phyloP scores from a whole-genome alignment of 2,888 invertebrate species.

The Drosophila bunnanda region DNA sequence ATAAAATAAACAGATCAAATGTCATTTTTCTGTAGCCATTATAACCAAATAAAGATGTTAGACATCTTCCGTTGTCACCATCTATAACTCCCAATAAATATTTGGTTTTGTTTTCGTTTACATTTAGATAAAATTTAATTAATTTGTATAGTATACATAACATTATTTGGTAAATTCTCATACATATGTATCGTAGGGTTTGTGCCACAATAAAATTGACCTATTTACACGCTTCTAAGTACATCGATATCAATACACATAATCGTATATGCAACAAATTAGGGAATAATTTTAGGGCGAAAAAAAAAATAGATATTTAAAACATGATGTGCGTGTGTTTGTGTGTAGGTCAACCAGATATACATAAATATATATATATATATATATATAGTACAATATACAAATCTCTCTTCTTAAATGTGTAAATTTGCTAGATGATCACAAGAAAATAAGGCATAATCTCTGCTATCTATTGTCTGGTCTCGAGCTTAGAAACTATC shows the following conservation, averaged over 20 bases:
- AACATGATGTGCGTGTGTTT: slow-evolving; percentile 5
- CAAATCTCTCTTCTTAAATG: slow-evolving; percentile 22
- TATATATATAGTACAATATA: slow-evolving; percentile 15
- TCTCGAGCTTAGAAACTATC: slow-evolving; percentile 33
- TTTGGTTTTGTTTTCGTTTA: neutral
- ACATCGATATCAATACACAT: slow-evolving; percentile 31
- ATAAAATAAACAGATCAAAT: neutral
- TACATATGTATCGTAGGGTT: slow-evolving; percentile 47
- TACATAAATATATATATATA: slow-evolving; percentile 21
- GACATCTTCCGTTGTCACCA: neutral
- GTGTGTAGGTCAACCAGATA: slow-evolving; percentile 15
- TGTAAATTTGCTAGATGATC: slow-evolving; percentile 43
- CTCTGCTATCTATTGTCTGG: slow-evolving; percentile 39
- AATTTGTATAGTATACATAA: slow-evolving; percentile 32
- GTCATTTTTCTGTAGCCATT: neutral
- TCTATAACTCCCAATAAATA: neutral
- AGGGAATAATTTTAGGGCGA: slow-evolving; percentile 24
- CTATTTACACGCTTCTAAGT: slow-evolving; percentile 45
- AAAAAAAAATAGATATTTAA: slow-evolving; percentile 1
- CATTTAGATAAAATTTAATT: slow-evolving; percentile 36
- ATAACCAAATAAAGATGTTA: neutral
- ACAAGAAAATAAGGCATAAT: slow-evolving; percentile 44
- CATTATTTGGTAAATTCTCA: slow-evolving; percentile 45
- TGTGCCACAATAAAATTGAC: slow-evolving; percentile 45
- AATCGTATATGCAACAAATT: slow-evolving; percentile 10